phyloP scores from a whole-genome alignment of 2,797 vertebrate genomes.

The Enteromius viviparus region DNA sequence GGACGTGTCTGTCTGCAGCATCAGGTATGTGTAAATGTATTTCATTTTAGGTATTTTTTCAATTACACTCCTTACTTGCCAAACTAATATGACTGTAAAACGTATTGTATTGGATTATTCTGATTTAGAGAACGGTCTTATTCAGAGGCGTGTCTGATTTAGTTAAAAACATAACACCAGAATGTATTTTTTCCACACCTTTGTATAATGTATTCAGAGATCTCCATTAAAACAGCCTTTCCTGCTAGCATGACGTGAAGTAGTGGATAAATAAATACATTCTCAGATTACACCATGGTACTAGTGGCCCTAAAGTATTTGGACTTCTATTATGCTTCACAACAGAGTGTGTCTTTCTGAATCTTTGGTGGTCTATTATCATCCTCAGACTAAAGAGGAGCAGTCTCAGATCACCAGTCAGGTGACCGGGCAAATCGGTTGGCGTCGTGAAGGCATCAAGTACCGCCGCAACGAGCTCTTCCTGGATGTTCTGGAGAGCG shows the following conservation, averaged over 20 bases:
- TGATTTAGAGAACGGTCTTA: too few relatives aligned
- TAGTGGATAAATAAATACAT: too few relatives aligned
- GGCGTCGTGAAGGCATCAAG: slow-evolving; percentile 97
- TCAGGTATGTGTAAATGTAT: slow-evolving; percentile 71
- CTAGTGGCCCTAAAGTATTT: neutral
- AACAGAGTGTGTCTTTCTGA: neutral
- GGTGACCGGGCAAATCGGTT: slow-evolving; percentile 98
- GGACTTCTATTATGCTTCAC: neutral
- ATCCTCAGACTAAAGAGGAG: slow-evolving; percentile 92
- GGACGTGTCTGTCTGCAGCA: slow-evolving; percentile 69
- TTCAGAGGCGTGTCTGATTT: too few relatives aligned
- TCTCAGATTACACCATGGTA: neutral
- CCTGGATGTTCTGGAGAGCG: slow-evolving; percentile 96
- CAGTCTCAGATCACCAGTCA: slow-evolving; percentile 99
- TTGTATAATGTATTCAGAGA: too few relatives aligned
- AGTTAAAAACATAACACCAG: too few relatives aligned
- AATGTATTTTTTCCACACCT: too few relatives aligned
- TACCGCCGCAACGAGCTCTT: slow-evolving; percentile 98
- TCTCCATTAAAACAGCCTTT: too few relatives aligned
- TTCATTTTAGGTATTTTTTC: neutral
- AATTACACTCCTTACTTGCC: too few relatives aligned
- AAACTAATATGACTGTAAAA: too few relatives aligned
- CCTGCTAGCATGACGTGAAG: too few relatives aligned
- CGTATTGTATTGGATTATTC: too few relatives aligned
- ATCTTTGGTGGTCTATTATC: neutral